Evolutionary conservation across 1,140 invertebrate genomes (phyloP), one percentile per base, ranked within the genome.

Genomic region (Philopotamus ludificatus): DNA sequence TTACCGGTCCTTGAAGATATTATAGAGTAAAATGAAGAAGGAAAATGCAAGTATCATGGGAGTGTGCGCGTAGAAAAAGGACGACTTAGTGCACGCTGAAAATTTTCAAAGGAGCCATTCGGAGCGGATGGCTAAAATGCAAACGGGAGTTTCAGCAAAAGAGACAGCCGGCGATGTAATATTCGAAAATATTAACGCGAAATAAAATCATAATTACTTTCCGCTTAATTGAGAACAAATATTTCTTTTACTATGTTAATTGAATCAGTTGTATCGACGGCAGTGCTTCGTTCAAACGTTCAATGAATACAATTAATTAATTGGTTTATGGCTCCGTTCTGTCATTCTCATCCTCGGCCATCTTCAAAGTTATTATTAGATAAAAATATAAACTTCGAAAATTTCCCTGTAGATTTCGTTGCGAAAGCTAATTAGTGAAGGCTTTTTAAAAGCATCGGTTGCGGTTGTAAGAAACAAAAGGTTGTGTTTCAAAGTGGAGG

Each of bases 361-460:
- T 15, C 18, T 47, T 16, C 4, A 12, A 47, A 47, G 10, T 47
- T 47, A 20, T 47, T 47, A 47, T 47, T 47, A 20, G 18, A 47
- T 47, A 47, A 47, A 20, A 47, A 47, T 20, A 20, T 16, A 34
- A 12, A 9, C 3, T 8, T 47, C 3, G 4, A 8, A 16, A 8
- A 15, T 47, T 4, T 47, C 44, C 18, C 44, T 7, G 44, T 47
- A 12, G 44, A 26, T 28, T 54, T 25, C 22, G 53, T 58, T 20
- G 39, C 55, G 42, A 65, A 65, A 65, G 67, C 63, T 65, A 68
- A 68, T 68, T 68, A 68, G 63, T 34, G 62, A 34, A 25, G 58
- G 47, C 66, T 65, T 63, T 57, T 68, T 59, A 68, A 68, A 68
- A 65, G 63, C 63, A 58, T 59, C 60, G 63, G 66, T 65, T 60